Base-by-base conservation (phyloP, 2,888 invertebrate species). In the Calameuta pallipes region DNA sequence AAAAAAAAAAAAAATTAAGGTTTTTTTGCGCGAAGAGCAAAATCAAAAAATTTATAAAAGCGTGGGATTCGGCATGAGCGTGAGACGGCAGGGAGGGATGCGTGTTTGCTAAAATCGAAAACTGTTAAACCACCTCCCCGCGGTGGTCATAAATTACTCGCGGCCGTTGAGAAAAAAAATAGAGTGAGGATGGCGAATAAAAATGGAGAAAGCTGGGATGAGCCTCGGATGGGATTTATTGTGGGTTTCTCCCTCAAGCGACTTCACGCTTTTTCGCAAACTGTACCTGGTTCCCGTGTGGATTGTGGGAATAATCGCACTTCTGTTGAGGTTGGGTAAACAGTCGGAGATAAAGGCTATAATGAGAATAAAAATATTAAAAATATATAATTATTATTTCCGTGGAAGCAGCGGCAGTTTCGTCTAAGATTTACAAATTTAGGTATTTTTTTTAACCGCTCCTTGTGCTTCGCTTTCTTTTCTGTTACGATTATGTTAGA, bases 91-190 rank as follows among this genome's bases (percentile, higher is more conserved):
- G 4, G 4, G 41, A 23, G 23, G 23, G 9, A 56, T 56, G 2
- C 56, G 23, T 56, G 56, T 56, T 56, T 23, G 9, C 9, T 23
- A 23, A 78, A 79, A 82, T 83, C 80, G 82, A 83, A 84, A 83
- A 82, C 82, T 84, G 81, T 81, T 81, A 83, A 83, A 79, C 75
- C 77, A 74, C 36, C 73, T 71, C 70, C 36, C 70, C 36, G 77
- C 75, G 78, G 69, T 78, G 82, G 79, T 81, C 80, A 82, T 85
- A 85, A 85, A 85, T 85, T 84, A 79, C 73, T 9, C 1, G 23
- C 23, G 56, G 56, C 15, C 56, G 23, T 56, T 56, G 15, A 23
- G 23, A 15, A 23, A 56, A 41, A 56, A 56, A 56, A 41, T 41
- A 41, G 41, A 15, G 41, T 41, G 41, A 23, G 41, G 15, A 41